Evolutionary conservation across 2,113 vertebrate genomes (phyloP).

Genomic region (Dascyllus trimaculatus): DNA sequence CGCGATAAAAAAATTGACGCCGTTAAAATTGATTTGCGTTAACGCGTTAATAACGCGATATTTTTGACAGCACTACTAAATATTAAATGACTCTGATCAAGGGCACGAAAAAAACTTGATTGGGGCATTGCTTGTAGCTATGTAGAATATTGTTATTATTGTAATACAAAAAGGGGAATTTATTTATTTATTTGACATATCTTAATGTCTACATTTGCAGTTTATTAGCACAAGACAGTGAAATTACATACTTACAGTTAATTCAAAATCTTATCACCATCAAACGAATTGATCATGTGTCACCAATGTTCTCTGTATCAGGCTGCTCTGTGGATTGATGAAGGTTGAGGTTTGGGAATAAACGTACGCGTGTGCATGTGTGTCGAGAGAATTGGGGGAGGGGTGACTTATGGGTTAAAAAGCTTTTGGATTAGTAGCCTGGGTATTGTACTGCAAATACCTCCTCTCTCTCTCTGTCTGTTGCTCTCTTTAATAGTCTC

Average conservation of each 20-base stretch:
- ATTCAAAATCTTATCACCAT: not conserved
- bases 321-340: constrained; percentile 7
- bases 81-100: no score
- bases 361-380: not conserved
- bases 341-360: constrained; percentile 20
- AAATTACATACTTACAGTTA: not conserved
- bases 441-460: constrained; percentile 66
- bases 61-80: no score
- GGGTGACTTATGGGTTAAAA: constrained; percentile 48
- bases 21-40: no score
- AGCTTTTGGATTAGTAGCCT: constrained; percentile 72
- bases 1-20: no score
- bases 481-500: constrained; percentile 32
- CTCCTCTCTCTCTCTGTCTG: constrained; percentile 31
- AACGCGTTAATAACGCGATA: no score
- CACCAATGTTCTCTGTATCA: not conserved
- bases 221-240: not conserved
- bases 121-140: no score
- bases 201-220: no score
- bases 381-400: constrained; percentile 32
- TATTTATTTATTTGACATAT: no score
- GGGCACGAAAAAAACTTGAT: no score
- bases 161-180: no score
- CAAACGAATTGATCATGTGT: not conserved
- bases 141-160: no score